These are phyloP conservation scores for Sibirionetta formosa DNA, from an alignment of 2,797 vertebrate genomes.

Conservation along the genomic window DNA sequence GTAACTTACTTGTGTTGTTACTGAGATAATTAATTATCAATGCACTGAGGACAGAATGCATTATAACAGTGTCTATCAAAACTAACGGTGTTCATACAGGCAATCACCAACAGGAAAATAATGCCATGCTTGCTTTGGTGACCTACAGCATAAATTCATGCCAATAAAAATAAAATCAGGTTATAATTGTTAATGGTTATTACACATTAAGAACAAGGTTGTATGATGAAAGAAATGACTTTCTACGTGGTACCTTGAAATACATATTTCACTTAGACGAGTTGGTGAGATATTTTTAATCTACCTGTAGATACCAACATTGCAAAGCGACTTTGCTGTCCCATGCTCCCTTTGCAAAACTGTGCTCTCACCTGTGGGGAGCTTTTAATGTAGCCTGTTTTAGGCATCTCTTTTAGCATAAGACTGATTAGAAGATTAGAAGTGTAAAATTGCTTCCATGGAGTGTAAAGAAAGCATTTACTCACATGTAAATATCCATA, in stretches of 20 bases:
- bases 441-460: neutral
- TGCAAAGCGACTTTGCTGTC: neutral
- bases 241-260: neutral
- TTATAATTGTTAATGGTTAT: neutral
- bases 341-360: neutral
- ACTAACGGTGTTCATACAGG: neutral
- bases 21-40: conserved; percentile 17
- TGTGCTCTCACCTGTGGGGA: neutral
- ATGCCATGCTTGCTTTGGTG: neutral
- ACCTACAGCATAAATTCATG: neutral
- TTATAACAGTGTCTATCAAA: neutral
- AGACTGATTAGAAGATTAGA: neutral
- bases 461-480: neutral
- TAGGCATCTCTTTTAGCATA: neutral
- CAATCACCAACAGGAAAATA: neutral
- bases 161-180: neutral
- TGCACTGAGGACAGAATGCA: neutral
- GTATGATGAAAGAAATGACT: neutral
- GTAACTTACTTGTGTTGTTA: neutral
- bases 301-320: neutral
- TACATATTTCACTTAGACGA: neutral
- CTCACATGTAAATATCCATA: neutral
- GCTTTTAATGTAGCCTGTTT: neutral
- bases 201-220: neutral
- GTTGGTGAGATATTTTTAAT: neutral